Percentiles rank a stretch among this genome's conserved stretches.
Conservation (phyloP, 2,113 vertebrate genomes). For the Plestiodon gilberti region DNA sequence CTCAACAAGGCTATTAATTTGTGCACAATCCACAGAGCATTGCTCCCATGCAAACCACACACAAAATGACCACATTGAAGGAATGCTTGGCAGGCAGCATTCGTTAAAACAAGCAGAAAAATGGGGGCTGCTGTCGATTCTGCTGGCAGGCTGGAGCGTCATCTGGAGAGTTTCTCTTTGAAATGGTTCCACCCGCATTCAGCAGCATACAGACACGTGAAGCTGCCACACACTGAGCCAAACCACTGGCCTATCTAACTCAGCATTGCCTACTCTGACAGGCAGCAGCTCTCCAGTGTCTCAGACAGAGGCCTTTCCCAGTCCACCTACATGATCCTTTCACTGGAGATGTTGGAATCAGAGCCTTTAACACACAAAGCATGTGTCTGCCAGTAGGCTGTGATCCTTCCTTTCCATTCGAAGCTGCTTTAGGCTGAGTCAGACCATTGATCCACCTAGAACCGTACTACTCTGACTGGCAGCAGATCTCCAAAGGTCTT, state of each 20-base stretch:
- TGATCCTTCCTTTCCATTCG: no score
- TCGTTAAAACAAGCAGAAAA: not conserved
- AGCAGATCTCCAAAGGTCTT: no score
- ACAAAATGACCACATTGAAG: not conserved
- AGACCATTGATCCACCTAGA: no score
- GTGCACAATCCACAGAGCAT: not conserved
- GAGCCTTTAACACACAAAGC: no score
- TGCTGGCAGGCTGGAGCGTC: not conserved
- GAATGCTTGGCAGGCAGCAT: not conserved
- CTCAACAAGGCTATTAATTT: not conserved
- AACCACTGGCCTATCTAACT: not conserved
- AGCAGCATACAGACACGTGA: not conserved
- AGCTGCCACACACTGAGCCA: not conserved
- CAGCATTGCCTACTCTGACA: not conserved
- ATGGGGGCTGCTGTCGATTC: not conserved
- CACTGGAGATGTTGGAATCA: no score
- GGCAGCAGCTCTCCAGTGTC: not conserved
- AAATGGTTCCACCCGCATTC: not conserved
- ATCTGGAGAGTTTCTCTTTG: no score
- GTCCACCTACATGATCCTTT: not conserved
- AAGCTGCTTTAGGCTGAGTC: no score
- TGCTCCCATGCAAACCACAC: not conserved
- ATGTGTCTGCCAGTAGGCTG: no score
- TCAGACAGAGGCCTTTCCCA: no score
- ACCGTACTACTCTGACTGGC: no score